Base-by-base conservation (phyloP, 2,797 vertebrate species). In the Aulostomus chinensis region DNA sequence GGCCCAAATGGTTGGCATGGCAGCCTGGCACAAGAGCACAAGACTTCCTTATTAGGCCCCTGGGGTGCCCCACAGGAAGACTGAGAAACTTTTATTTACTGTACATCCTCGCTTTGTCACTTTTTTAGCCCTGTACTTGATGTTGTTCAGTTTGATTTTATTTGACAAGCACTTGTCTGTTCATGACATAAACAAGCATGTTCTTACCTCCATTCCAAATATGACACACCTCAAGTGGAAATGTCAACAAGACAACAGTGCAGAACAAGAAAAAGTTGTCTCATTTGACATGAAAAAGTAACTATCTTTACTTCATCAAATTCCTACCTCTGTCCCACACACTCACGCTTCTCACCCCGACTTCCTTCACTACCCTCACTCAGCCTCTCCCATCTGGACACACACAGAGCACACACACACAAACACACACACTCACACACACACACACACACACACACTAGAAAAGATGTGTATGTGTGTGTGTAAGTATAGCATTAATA, bases 1-100 rank as follows among this genome's bases (percentile, higher is more conserved):
- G 68, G 42, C 74, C 54, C 62, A 1, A 4, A 55, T 39, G 43
- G 86, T 88, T 89, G 86, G 83, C 85, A 87, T 87, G 84, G 83
- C 73, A 87, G 75, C 80, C 68, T 84, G 83, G 82, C 81, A 81
- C 42, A 45, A 38, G 29, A 66, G 20, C 62, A 36, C 58, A 88
- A 78, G 15, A 61, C 75, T 84, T 63, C 58, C 58, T 51, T 9
- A 22, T 51, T 34, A 12, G 13, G 42, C 55, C 52, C 72, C 65
- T 2, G 5, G 25, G 15, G 36, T 68, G 52, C 62, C 65, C 72
- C 71, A 12, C 14, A 3, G 49, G 40, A 53, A 17, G 29, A 59
- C 34, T 51, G 40, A 24, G 58, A 61, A 66, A 58, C 29, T 9
- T 39, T 72, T 76, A 72, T 82, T 83, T 85, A 86, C 83, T 75